Evolutionary conservation across 1,140 invertebrate genomes (phyloP).

Genomic region (Drosophila jambulina): DNA sequence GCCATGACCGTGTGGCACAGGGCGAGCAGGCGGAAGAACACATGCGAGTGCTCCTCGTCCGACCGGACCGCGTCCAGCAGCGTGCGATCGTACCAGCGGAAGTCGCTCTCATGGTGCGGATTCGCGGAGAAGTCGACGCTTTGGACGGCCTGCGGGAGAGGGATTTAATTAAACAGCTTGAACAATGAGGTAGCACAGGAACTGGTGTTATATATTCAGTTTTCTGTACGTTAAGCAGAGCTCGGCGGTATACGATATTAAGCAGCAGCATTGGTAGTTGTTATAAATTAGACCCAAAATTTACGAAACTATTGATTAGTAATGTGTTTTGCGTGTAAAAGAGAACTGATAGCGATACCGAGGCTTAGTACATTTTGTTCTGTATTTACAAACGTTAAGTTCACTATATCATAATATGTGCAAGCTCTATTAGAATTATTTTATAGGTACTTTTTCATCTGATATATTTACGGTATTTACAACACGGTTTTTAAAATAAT

Average conservation of each 20-base stretch:
- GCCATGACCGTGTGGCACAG: conserved; percentile 99
- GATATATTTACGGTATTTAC: background rate
- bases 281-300: conserved; percentile 2
- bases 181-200: background rate
- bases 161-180: background rate
- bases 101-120: conserved; percentile 95
- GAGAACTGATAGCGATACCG: background rate
- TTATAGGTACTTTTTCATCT: too few species aligned
- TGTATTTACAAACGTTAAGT: background rate
- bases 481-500: background rate
- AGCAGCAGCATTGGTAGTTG: conserved; percentile 4
- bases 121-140: conserved; percentile 97
- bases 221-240: conserved; percentile 26
- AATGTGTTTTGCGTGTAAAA: background rate
- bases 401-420: background rate
- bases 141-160: conserved; percentile 87
- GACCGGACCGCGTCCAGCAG: conserved; percentile 93
- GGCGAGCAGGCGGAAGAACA: conserved; percentile 95
- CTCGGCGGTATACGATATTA: conserved; percentile 31
- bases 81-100: conserved; percentile 96
- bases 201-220: background rate
- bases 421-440: background rate
- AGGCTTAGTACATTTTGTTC: too few species aligned
- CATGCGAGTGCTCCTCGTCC: conserved; percentile 90
- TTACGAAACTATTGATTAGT: background rate